Conservation (phyloP, 1,140 invertebrate species). For the Drosophila eugracilis region DNA sequence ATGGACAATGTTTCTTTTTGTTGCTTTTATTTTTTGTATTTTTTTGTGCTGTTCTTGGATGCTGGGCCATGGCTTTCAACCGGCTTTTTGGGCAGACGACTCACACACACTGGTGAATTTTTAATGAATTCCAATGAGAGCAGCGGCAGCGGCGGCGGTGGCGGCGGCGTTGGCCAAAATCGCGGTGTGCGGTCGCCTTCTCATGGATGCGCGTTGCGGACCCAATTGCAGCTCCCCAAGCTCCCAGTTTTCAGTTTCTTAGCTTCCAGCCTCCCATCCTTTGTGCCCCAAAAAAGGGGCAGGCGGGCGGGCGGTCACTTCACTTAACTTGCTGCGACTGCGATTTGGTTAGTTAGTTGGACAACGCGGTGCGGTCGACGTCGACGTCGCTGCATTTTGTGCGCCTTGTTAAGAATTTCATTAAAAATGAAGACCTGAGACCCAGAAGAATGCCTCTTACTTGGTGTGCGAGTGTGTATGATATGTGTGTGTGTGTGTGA, state of each 20-base stretch:
- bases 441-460: slow-evolving; percentile 76
- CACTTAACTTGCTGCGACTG: slow-evolving; percentile 69
- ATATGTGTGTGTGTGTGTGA: slow-evolving; percentile 10
- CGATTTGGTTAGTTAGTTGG: slow-evolving; percentile 79
- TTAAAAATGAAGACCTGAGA: slow-evolving; percentile 84
- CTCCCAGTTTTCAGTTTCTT: slow-evolving; percentile 6
- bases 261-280: slow-evolving; percentile 18
- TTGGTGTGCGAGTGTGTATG: slow-evolving; percentile 4
- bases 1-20: slow-evolving; percentile 61
- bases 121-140: slow-evolving; percentile 84
- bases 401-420: slow-evolving; percentile 84
- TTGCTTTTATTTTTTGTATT: slow-evolving; percentile 14
- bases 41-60: slow-evolving; percentile 42
- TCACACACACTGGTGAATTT: slow-evolving; percentile 72
- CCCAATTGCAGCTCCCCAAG: slow-evolving; percentile 56
- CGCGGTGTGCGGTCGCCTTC: slow-evolving; percentile 79
- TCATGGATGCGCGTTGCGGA: slow-evolving; percentile 45
- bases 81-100: slow-evolving; percentile 77
- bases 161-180: slow-evolving; percentile 55
- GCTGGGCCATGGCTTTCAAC: slow-evolving; percentile 54
- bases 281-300: slow-evolving; percentile 64
- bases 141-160: slow-evolving; percentile 31
- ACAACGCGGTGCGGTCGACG: slow-evolving; percentile 36
- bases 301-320: slow-evolving; percentile 73
- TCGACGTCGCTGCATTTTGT: slow-evolving; percentile 72